Percentiles rank a stretch among this genome's conserved stretches.
phyloP scores from a whole-genome alignment of 2,113 vertebrate genomes.

The Mustela nigripes region DNA sequence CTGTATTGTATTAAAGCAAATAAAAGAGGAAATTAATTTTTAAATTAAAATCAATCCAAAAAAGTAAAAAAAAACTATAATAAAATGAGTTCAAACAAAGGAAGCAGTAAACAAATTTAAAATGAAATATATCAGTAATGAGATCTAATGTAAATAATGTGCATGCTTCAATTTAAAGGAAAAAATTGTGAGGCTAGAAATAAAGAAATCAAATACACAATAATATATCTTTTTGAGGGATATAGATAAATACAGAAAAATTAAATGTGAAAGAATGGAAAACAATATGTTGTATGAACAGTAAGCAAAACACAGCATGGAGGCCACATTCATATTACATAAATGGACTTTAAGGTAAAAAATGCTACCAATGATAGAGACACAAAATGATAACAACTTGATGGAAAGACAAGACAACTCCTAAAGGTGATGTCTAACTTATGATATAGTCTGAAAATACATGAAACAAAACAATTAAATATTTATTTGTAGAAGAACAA shows the following conservation, averaged over 20 bases:
- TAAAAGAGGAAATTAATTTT: background rate
- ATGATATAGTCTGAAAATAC: background rate
- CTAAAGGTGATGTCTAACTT: background rate
- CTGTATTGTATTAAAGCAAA: background rate
- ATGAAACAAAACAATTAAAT: background rate
- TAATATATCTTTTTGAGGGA: background rate
- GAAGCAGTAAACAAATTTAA: background rate
- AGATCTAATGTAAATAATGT: background rate
- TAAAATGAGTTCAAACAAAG: background rate
- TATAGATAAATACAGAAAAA: background rate
- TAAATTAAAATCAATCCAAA: background rate
- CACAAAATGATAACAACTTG: background rate
- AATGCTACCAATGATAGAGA: background rate
- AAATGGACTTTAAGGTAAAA: background rate
- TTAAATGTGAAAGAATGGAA: background rate
- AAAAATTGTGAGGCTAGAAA: background rate
- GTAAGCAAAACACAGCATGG: background rate
- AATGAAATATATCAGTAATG: background rate
- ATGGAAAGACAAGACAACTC: background rate
- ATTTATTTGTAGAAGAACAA: background rate
- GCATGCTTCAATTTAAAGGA: background rate
- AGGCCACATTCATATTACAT: background rate
- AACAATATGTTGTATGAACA: background rate
- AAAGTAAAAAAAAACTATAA: background rate
- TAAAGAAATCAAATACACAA: background rate